Evolutionary conservation across 2,113 vertebrate species (phyloP).

Genomic region (Dissostichus mawsoni): DNA sequence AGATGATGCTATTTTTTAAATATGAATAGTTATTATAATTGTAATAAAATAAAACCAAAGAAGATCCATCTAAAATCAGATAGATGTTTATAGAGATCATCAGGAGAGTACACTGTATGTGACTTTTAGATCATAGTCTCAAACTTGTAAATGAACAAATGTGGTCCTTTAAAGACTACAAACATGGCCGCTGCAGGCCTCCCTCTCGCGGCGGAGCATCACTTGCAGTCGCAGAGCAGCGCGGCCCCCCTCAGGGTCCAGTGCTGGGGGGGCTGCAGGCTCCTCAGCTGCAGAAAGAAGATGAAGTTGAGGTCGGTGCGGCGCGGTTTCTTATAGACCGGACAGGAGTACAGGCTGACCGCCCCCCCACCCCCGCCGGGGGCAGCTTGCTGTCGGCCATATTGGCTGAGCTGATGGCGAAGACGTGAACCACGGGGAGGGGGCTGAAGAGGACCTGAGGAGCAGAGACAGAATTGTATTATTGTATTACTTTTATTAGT

Average conservation of each 20-base stretch:
- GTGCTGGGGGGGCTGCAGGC: conserved; percentile 80
- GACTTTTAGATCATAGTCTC: too few species aligned
- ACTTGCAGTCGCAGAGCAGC: conserved; percentile 87
- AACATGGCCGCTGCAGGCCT: too few species aligned
- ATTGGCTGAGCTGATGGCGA: conserved; percentile 79
- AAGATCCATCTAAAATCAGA: too few species aligned
- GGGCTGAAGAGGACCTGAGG: conserved; percentile 87
- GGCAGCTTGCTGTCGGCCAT: conserved; percentile 66
- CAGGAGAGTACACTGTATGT: too few species aligned
- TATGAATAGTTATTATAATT: too few species aligned
- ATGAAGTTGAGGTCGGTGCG: conserved; percentile 89
- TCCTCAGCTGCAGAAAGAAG: conserved; percentile 84
- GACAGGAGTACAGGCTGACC: conserved; percentile 82
- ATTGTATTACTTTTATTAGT: too few species aligned
- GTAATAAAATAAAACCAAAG: too few species aligned
- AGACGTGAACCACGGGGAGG: conserved; percentile 89
- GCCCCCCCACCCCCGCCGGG: not conserved
- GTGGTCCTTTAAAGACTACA: too few species aligned
- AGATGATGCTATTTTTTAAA: too few species aligned
- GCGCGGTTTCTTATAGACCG: conserved; percentile 88
- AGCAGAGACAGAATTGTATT: not conserved
- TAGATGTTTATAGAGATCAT: too few species aligned
- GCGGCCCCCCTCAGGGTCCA: conserved; percentile 88
- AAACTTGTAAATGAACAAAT: too few species aligned
- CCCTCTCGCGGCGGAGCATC: not conserved